Conservation (phyloP, 2,888 invertebrate genomes). For the Epinotia ramella region DNA sequence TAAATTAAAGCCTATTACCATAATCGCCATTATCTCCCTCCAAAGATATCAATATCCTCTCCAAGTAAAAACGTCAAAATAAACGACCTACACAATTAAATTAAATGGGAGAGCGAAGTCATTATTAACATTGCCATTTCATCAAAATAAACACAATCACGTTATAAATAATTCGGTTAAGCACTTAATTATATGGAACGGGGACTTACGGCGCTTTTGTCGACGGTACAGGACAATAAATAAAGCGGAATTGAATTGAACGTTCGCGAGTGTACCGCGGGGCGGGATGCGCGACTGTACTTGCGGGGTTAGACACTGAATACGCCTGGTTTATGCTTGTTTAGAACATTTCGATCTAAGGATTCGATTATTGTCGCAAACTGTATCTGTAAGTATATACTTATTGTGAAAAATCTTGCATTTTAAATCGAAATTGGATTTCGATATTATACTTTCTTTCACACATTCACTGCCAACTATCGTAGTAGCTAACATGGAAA, state of each 20-base stretch:
- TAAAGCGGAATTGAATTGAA: conserved; percentile 45
- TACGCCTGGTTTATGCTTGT: background rate
- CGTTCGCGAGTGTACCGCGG: conserved; percentile 29
- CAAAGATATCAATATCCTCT: conserved; percentile 11
- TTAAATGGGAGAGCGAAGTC: conserved; percentile 13
- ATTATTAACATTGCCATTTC: conserved; percentile 26
- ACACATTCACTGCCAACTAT: no score
- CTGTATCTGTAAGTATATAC: background rate
- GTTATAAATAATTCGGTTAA: conserved; percentile 30
- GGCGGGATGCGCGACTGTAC: conserved; percentile 27
- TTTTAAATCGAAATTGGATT: background rate
- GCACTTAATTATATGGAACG: conserved; percentile 25
- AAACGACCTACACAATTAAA: conserved; percentile 21
- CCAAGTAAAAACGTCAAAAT: conserved; percentile 2
- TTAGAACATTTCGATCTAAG: background rate
- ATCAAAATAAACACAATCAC: conserved; percentile 35
- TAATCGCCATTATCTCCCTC: conserved; percentile 1
- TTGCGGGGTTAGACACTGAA: conserved; percentile 18
- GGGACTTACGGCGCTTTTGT: conserved; percentile 39
- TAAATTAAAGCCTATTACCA: background rate
- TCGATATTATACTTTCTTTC: no score
- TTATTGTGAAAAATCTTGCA: no score
- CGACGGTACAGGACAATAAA: conserved; percentile 43
- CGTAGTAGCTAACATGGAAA: no score
- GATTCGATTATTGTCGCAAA: background rate